Percentiles rank a stretch among this genome's conserved stretches.
phyloP scores from a whole-genome alignment of 2,797 vertebrate genomes.

The Cyclura pinguis region DNA sequence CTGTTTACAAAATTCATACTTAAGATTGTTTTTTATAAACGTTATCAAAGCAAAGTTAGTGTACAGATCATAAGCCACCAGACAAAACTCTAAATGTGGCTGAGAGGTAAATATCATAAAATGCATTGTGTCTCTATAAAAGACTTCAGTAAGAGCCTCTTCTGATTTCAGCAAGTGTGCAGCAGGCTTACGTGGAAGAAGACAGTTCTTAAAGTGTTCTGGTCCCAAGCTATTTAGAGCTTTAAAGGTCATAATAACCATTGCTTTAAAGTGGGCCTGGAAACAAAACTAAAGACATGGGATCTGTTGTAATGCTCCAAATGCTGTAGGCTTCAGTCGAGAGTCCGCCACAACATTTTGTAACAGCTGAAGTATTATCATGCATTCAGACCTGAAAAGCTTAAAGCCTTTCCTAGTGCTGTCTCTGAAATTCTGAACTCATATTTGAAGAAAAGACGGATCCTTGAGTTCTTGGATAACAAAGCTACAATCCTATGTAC shows the following conservation, averaged over 20 bases:
- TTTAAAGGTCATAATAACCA: not conserved
- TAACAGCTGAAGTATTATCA: not conserved
- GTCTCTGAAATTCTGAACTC: not conserved
- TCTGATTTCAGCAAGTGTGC: not conserved
- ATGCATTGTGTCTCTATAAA: not conserved
- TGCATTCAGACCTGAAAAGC: not conserved
- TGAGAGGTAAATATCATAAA: not conserved
- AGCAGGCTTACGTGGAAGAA: not conserved
- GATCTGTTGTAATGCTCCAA: not conserved
- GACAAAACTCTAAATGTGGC: not conserved
- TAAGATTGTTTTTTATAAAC: not conserved
- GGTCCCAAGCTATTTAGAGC: not conserved
- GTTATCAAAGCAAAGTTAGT: not conserved
- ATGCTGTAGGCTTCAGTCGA: not conserved
- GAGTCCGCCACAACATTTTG: not conserved
- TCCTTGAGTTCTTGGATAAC: not conserved
- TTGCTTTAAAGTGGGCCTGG: not conserved
- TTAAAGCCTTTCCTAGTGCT: not conserved
- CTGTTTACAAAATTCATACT: not conserved
- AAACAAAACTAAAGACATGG: not conserved
- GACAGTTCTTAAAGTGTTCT: not conserved
- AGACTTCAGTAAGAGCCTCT: not conserved
- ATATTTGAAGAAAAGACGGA: not conserved
- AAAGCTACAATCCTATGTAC: not conserved
- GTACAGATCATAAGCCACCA: not conserved